phyloP scores from a whole-genome alignment of 2,888 invertebrate species.

The Camptogramma bilineatum region DNA sequence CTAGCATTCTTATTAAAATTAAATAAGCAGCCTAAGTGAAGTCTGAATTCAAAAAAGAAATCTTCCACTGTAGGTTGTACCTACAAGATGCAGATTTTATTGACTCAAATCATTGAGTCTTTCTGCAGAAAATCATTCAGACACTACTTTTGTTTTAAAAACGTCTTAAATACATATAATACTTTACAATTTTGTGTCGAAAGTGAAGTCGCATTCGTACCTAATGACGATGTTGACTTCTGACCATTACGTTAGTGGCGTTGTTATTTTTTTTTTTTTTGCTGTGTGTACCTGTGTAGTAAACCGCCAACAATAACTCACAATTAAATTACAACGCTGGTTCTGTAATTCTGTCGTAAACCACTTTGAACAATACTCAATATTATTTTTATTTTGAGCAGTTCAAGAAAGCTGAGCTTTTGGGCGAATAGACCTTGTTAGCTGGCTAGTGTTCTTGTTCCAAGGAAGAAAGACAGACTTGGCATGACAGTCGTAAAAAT shows the following conservation, averaged over 20 bases:
- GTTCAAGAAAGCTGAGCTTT: conserved; percentile 20
- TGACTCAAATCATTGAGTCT: too few species aligned
- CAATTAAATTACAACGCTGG: conserved; percentile 25
- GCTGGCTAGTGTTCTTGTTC: conserved; percentile 24
- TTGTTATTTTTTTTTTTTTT: conserved; percentile 31
- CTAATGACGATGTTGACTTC: conserved; percentile 9
- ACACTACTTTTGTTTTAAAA: too few species aligned
- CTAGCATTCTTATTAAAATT: conserved; percentile 7
- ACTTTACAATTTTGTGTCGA: neutral
- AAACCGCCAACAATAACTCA: conserved; percentile 28
- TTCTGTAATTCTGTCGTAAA: conserved; percentile 27
- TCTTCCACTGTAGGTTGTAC: too few species aligned
- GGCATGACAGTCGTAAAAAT: neutral
- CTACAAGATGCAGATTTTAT: neutral
- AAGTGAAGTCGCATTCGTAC: neutral
- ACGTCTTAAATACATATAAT: too few species aligned
- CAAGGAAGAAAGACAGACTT: conserved; percentile 9
- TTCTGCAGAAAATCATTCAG: too few species aligned
- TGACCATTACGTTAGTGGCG: conserved; percentile 21
- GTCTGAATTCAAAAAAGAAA: too few species aligned
- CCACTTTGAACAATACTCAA: conserved; percentile 41
- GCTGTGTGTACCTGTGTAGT: conserved; percentile 12
- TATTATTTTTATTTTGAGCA: conserved; percentile 35
- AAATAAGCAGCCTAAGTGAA: too few species aligned
- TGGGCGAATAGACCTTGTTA: conserved; percentile 17